Evolutionary conservation across 2,888 invertebrate genomes (phyloP), one percentile per base, ranked within the genome.

Genomic region (Coleophora flavipennella): DNA sequence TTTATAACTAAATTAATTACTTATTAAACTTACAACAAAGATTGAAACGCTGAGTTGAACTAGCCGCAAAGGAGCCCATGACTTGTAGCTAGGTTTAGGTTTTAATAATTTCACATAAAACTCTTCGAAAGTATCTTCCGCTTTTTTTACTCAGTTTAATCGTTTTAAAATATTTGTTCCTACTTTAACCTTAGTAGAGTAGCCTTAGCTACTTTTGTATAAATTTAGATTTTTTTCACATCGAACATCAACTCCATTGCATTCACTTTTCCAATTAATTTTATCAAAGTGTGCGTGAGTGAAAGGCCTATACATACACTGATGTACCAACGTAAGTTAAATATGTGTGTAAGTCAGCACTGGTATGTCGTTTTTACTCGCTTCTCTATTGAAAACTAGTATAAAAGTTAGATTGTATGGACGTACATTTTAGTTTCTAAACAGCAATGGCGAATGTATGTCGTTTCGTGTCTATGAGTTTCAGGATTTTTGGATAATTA

Each of bases 281-380:
- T 26, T 39, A 27, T 41, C 13, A 1, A 32, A 43, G 67, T 75
- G 57, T 67, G 66, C 29, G 78, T 67, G 52, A 73, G 78, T 71
- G 80, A 83, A 81, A 81, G 81, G 70, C 67, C 55, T 75, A 41
- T 80, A 67, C 60, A 41, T 55, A 83, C 61, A 66, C 43, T 44
- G 33, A 39, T 50, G 64, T 80, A 64, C 36, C 36, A 45, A 74
- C 62, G 53, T 51, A 20, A 45, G 79, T 6, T 20, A 3, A 4
- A 6, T 4, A 3, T 20, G 3, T 20, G 20, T 76, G 55, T 67
- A 67, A n/a, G 78, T 73, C 67, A 61, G 60, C 67, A 69, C 3
- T 64, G 64, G 60, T 49, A 62, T 67, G 64, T 63, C 45, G 54
- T 59, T 74, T 70, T 65, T 72, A 76, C 66, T 61, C 56, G 60